Base-by-base conservation (phyloP, 2,113 vertebrate genomes). In the Lasiurus cinereus region DNA sequence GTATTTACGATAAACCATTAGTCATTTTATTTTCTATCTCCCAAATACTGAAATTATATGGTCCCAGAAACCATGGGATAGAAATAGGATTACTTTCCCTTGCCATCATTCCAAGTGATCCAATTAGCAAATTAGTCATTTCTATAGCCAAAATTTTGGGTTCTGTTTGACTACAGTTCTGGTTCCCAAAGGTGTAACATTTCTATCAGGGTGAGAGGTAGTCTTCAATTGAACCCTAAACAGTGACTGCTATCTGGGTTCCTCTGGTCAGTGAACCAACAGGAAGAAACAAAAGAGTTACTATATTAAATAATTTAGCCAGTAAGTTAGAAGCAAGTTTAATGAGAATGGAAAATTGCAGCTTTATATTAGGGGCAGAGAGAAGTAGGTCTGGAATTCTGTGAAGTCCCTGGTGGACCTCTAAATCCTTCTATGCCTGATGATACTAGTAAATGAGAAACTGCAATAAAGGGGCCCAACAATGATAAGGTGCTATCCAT, bases 21-120 rank as follows among this genome's bases (percentile, higher is more conserved):
- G 36, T 33, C 64, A 56, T 67, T 70, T 73, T 89, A 92, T 89
- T 89, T 91, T 78, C 54, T 79, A 21, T 74, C 12, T 79, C 15
- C 21, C 54, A 88, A 79, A 66, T 79, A 72, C 64, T 54, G 89
- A 72, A 56, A 39, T 50, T 62, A 21, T 54, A 52, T 59, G 39
- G 18, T 21, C 43, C 21, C 52, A 36, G 48, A 80, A 85, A 74
- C 8, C 21, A 36, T 36, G 31, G 33, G 14, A 24, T 74, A 56
- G 21, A 76, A 80, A 80, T 29, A 79, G n/a, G 15, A 74, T 56
- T 64, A 39, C 66, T 78, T 12, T 92, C 27, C 69, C 48, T 72
- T 67, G 76, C 33, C 33, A 50, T 92, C 31, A 73, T 5, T 21
- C 8, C 18, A 79, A 50, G 15, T 59, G 39, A 59, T 27, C 19